Base-by-base conservation (phyloP, 2,797 vertebrate species). In the Chelidonichthys spinosus region DNA sequence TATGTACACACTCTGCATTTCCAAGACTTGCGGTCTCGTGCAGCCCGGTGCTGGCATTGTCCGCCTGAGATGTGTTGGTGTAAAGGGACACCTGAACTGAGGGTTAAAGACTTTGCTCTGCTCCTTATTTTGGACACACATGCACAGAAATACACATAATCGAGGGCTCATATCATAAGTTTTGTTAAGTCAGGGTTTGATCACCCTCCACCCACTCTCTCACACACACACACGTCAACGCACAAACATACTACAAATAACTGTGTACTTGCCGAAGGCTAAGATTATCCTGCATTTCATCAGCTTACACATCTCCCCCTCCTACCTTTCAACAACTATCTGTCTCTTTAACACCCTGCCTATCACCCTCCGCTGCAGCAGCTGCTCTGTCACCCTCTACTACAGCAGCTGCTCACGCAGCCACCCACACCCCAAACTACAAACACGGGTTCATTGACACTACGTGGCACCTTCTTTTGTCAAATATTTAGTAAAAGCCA, bases 271-370 rank as follows among this genome's bases (percentile, higher is more conserved):
- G 78, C 88, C 80, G 72, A 42, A 61, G 87, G 89, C 85, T 86
- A 73, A 86, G 88, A 85, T 93, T 87, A 90, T 87, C 82, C 65
- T 70, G 79, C 64, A 69, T 85, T 86, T 91, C 83, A 90, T 88
- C 84, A 87, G 82, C 78, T 87, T 82, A 65, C 76, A 83, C 73
- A 71, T 82, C 85, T 77, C 72, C 63, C 73, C 72, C 80, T 80
- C 82, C 72, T 66, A 77, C 87, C 67, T 85, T 82, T 90, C 86
- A 87, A 74, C 89, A 89, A 80, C 81, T 84, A 71, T 80, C 82
- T 66, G 79, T 85, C 81, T 92, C 78, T 79, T 90, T 89, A 88
- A 83, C 89, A 92, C 86, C 81, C 79, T 84, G 82, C 81, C 76
- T 86, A 53, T 91, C 90, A 86, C 82, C 78, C 47, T 82, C 73